phyloP scores from a whole-genome alignment of 2,113 vertebrate species.

The Carlito syrichta region DNA sequence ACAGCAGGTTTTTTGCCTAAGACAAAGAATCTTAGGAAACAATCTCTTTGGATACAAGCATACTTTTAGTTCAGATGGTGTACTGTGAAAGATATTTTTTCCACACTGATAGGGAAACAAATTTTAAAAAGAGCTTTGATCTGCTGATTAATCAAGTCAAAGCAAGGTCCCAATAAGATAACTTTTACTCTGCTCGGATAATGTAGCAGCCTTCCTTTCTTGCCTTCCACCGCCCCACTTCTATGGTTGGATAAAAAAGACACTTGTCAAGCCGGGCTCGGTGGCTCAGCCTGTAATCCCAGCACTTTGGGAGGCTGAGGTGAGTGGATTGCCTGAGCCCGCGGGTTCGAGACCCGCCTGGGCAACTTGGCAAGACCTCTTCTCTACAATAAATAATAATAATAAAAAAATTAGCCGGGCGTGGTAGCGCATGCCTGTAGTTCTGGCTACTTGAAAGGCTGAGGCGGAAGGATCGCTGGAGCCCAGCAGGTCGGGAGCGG shows the following conservation, averaged over 20 bases:
- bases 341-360: background rate
- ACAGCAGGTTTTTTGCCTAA: background rate
- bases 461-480: background rate
- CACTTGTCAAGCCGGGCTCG: background rate
- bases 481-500: background rate
- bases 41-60: background rate
- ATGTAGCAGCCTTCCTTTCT: background rate
- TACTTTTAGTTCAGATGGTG: background rate
- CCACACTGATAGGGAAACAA: background rate
- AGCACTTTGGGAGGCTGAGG: background rate
- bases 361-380: background rate
- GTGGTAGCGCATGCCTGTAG: background rate
- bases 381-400: background rate
- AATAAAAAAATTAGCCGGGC: background rate
- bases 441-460: background rate
- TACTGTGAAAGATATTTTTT: background rate
- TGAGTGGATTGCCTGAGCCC: background rate
- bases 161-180: background rate
- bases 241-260: too few relatives aligned
- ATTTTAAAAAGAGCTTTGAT: background rate
- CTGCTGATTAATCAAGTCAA: background rate
- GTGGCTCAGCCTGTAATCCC: background rate
- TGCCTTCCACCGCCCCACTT: background rate
- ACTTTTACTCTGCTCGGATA: background rate
- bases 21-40: conserved; percentile 28